Conservation (phyloP, 2,797 vertebrate species). For the Rhabdophis nuchalis region DNA sequence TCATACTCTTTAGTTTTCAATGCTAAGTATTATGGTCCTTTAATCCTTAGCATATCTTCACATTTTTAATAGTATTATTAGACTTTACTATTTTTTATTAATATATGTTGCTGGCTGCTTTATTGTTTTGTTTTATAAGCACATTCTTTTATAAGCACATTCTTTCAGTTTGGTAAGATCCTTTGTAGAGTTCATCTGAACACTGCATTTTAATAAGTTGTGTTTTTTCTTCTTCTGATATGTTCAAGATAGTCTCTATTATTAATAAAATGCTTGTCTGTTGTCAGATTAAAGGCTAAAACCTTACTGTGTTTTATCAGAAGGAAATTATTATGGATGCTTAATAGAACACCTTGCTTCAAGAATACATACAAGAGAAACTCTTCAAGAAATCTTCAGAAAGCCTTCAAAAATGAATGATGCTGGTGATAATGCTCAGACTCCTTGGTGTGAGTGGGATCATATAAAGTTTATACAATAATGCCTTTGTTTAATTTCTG, state of each 20-base stretch:
- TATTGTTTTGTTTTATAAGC: neutral
- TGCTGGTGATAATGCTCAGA: neutral
- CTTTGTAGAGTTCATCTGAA: neutral
- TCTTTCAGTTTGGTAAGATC: neutral
- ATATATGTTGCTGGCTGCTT: neutral
- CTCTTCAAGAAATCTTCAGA: neutral
- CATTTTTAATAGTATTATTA: neutral
- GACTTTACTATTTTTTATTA: neutral
- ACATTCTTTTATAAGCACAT: neutral
- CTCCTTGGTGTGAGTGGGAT: neutral
- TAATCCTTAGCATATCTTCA: neutral
- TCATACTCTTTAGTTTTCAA: neutral
- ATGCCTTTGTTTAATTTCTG: neutral
- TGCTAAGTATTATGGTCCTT: neutral
- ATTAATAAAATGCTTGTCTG: neutral
- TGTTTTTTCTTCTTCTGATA: neutral
- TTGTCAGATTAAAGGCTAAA: neutral
- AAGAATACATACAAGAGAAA: neutral
- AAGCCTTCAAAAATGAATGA: neutral
- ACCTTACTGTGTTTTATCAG: neutral
- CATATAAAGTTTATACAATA: neutral
- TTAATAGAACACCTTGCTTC: neutral
- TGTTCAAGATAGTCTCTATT: neutral
- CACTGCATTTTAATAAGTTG: neutral
- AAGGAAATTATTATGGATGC: neutral